Evolutionary conservation across 2,888 invertebrate species (phyloP), one percentile per base, ranked within the genome.

Genomic region (Dichetophora obliterata): DNA sequence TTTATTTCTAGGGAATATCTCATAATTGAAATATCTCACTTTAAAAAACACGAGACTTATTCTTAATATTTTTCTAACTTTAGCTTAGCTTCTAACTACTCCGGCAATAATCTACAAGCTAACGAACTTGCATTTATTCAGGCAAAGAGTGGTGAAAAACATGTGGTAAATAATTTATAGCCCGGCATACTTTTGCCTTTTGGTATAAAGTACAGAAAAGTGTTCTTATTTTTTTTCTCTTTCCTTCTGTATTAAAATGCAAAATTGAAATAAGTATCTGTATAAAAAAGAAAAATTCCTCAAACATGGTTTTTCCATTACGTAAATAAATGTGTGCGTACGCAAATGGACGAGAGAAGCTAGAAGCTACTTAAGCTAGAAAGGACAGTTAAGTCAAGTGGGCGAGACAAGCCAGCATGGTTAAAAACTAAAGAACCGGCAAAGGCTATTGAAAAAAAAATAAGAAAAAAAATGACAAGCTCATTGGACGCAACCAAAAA

Each of bases 231-330:
- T 66, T 52, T 37, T 8, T 37, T 37, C 37, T 37, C 8, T 8
- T 37, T 37, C 5, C 43, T 61, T 69, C 22, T 43, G 71, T 83
- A 50, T 63, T 61, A 73, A 63, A 63, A 73, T 50, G 79, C 79
- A 83, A 81, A 79, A 81, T 83, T 82, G 83, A 84, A 86, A 85
- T 85, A 85, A 84, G 83, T 84, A 85, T 81, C 27, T 52, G 54
- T 74, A 78, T 59, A 75, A 76, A 78, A 78, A 77, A 84, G 85
- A 85, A 84, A 87, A 87, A 86, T 86, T 85, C 83, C 84, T n/a
- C 82, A 83, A 87, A 86, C 86, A 86, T 85, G 85, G 82, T 83
- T 86, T 86, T 86, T 86, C 86, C 86, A 86, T 86, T 86, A 86
- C 85, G 84, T 82, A 84, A 86, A 86, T 86, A 85, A 87, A 85